A percentile compares a stretch with the other conserved stretches of the same genome.
These are phyloP conservation scores for Strigamia crassipes DNA, from an alignment of 2,888 invertebrate species.

Conservation along the genomic window DNA sequence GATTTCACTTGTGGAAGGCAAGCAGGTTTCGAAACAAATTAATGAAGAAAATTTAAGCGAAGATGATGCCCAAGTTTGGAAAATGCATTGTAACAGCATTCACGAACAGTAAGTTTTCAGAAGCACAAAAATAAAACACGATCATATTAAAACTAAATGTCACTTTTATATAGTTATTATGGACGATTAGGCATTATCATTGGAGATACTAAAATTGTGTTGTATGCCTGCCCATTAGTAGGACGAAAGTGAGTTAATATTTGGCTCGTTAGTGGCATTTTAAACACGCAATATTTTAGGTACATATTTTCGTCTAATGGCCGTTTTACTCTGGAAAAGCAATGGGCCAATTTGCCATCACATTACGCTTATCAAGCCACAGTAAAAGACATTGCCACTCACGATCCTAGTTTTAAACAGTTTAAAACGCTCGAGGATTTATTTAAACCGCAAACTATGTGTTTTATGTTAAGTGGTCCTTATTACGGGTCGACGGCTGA, in stretches of 20 bases:
- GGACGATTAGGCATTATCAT: slow-evolving; percentile 78
- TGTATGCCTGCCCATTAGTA: slow-evolving; percentile 73
- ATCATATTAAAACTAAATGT: background rate
- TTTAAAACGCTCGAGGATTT: slow-evolving; percentile 66
- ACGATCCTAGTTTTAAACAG: slow-evolving; percentile 60
- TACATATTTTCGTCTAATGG: slow-evolving; percentile 65
- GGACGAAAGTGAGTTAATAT: slow-evolving; percentile 67
- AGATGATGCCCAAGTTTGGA: slow-evolving; percentile 27
- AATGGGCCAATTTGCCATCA: slow-evolving; percentile 68
- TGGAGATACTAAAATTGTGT: slow-evolving; percentile 66
- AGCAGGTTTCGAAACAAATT: background rate
- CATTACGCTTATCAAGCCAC: slow-evolving; percentile 5
- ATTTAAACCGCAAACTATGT: slow-evolving; percentile 69
- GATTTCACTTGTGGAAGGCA: background rate
- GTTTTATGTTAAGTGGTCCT: slow-evolving; percentile 78
- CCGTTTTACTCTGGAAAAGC: slow-evolving; percentile 68
- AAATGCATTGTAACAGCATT: slow-evolving; percentile 32
- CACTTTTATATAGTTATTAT: slow-evolving; percentile 60
- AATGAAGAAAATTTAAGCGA: slow-evolving; percentile 34
- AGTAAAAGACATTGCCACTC: slow-evolving; percentile 56
- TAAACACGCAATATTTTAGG: background rate
- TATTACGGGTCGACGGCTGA: slow-evolving; percentile 81
- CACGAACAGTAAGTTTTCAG: slow-evolving; percentile 45
- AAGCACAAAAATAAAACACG: background rate
- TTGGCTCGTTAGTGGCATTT: background rate